Evolutionary conservation across 2,888 invertebrate genomes (phyloP).

Genomic region (Altica lythri): DNA sequence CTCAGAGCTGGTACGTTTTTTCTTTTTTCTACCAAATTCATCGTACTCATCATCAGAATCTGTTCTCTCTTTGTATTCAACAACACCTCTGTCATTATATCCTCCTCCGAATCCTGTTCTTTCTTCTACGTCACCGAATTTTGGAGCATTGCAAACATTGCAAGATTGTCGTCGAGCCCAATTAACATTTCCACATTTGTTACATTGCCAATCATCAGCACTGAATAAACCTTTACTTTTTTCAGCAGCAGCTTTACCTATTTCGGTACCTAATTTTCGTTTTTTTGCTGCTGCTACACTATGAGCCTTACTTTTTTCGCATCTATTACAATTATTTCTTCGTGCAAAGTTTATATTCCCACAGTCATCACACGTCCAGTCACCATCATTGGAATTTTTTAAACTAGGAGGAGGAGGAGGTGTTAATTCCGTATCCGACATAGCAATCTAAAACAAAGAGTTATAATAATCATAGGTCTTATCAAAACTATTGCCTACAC

Average conservation of each 20-base stretch:
- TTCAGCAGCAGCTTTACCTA: constrained; percentile 97
- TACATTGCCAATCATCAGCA: constrained; percentile 99
- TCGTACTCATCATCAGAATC: constrained; percentile 97
- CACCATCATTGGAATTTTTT: constrained; percentile 56
- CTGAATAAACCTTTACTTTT: constrained; percentile 94
- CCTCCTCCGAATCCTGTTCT: constrained; percentile 83
- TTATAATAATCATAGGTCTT: not conserved
- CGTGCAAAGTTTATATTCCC: constrained; percentile 95
- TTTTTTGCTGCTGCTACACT: constrained; percentile 59
- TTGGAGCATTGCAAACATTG: constrained; percentile 98
- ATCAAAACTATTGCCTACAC: constrained; percentile 14
- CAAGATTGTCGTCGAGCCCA: constrained; percentile 96
- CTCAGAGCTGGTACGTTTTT: constrained; percentile 36
- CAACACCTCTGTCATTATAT: constrained; percentile 94
- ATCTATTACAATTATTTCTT: constrained; percentile 87
- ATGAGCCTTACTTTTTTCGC: constrained; percentile 66
- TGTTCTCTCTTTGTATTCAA: constrained; percentile 90
- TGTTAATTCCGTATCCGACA: constrained; percentile 48
- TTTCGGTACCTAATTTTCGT: constrained; percentile 92
- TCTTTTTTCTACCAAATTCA: constrained; percentile 64
- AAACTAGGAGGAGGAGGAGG: constrained; percentile 48
- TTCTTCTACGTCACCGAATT: constrained; percentile 90
- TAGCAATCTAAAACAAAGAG: constrained; percentile 36
- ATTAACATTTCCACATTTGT: constrained; percentile 99
- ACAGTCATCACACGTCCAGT: constrained; percentile 77